Evolutionary conservation across 2,113 vertebrate species (phyloP).

Genomic region (Gymnorhina tibicen): DNA sequence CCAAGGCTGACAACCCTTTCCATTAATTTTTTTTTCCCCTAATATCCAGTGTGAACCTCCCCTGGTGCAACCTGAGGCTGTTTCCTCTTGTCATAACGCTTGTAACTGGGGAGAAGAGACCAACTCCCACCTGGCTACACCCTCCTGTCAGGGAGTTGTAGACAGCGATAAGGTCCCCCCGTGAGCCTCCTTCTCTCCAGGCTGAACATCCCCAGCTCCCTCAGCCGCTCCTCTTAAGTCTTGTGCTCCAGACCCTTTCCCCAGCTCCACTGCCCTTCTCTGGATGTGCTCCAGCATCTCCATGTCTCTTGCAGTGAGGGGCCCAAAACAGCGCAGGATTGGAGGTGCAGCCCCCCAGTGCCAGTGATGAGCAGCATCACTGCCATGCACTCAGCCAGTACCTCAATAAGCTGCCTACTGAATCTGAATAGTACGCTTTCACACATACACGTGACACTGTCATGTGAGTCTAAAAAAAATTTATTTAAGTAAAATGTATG

Average conservation of each 20-base stretch:
- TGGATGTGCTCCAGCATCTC: neutral
- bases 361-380: neutral
- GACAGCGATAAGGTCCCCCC: rapidly evolving
- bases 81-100: neutral
- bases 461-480: neutral
- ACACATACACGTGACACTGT: rapidly evolving
- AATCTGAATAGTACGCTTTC: rapidly evolving
- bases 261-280: neutral
- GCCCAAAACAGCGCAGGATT: neutral
- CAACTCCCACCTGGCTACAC: too few relatives aligned
- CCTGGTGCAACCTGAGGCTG: too few relatives aligned
- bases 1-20: too few relatives aligned
- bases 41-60: rapidly evolving
- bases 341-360: neutral
- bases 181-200: too few relatives aligned
- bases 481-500: neutral
- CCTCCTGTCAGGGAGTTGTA: neutral
- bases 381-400: rapidly evolving
- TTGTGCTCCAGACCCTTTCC: neutral
- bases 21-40: neutral
- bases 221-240: neutral
- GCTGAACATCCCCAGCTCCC: neutral
- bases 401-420: rapidly evolving
- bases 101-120: neutral
- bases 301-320: neutral